Evolutionary conservation across 2,797 vertebrate genomes (phyloP).

Genomic region (Setipinna tenuifilis): DNA sequence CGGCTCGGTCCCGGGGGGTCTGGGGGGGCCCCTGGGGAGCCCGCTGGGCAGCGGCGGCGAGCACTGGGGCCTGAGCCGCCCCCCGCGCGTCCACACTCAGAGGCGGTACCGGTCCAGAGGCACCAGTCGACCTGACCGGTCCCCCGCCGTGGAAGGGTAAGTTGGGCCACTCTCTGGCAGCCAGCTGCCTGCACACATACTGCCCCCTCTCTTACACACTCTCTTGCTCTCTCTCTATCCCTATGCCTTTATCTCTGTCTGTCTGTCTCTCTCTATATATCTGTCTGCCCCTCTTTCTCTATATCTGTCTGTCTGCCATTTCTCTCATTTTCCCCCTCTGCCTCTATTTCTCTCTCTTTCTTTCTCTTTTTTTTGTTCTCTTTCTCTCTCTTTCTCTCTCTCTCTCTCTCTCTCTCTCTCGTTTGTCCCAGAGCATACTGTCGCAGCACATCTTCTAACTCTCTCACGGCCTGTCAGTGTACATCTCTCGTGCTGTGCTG

Average conservation of each 20-base stretch:
- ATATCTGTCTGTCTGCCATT: no score
- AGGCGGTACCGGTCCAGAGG: conserved; percentile 86
- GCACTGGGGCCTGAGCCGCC: conserved; percentile 86
- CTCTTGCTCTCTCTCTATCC: background rate
- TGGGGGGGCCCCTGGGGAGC: conserved; percentile 69
- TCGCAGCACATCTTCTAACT: no score
- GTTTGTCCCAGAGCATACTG: background rate
- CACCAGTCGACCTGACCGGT: conserved; percentile 89
- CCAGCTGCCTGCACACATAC: background rate
- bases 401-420: background rate
- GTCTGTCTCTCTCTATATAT: no score
- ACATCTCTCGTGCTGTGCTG: no score
- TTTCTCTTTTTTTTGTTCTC: background rate
- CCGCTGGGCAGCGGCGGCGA: conserved; percentile 74
- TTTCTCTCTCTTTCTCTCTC: background rate
- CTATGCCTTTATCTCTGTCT: no score
- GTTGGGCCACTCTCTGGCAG: conserved; percentile 19
- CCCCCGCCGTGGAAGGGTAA: conserved; percentile 93
- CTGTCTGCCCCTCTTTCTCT: no score
- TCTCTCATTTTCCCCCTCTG: conserved; percentile 3
- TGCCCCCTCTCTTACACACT: background rate
- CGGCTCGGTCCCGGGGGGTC: conserved; percentile 64
- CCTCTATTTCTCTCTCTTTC: background rate
- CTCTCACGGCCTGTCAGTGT: background rate
- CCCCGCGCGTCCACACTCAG: conserved; percentile 83